Evolutionary conservation across 2,888 invertebrate species (phyloP), one percentile per base, ranked within the genome.

Genomic region (Drosophila parthenogenetica): DNA sequence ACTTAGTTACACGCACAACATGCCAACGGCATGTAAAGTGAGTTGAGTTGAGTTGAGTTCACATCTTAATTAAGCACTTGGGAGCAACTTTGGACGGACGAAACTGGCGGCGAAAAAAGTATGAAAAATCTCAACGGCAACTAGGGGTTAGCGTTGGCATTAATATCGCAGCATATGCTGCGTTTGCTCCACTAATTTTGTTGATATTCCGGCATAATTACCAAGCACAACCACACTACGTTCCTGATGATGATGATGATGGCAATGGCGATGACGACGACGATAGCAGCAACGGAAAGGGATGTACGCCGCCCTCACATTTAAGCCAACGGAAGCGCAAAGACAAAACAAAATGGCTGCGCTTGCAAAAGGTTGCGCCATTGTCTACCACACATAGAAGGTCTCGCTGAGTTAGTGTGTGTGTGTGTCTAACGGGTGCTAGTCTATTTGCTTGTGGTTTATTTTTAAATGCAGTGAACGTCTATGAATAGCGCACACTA

Each of bases 301-400:
- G 83, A 80, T 83, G 86, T 76, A 70, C 72, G 71, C 69, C 73
- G 70, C 39, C 76, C 74, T 74, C 80, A 66, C 83, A 86, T 86
- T 83, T 80, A 80, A 83, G 78, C 83, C 83, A 86, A 67, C 83
- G 83, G 83, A 83, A 80, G 83, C 73, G 66, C 72, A 80, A 79
- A 83, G 87, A 86, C 83, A 80, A 83, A 83, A 83, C 81, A 83
- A 83, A 83, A 83, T 83, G 83, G 83, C 81, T 80, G 83, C 83
- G 78, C 83, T 66, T 80, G 73, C 81, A 69, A 74, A 77, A 76
- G 83, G 77, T 78, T 83, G 81, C 81, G 84, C 81, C 81, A 81
- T 77, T 74, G 74, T 84, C 65, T 51, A 74, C 68, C 54, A 48
- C 37, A 58, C 42, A 42, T 29, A 32, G 16, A 13, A 37, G 49